A percentile compares a stretch with the other conserved stretches of the same genome.
phyloP scores from a whole-genome alignment of 1,140 invertebrate genomes.

The Drosophila eugracilis region DNA sequence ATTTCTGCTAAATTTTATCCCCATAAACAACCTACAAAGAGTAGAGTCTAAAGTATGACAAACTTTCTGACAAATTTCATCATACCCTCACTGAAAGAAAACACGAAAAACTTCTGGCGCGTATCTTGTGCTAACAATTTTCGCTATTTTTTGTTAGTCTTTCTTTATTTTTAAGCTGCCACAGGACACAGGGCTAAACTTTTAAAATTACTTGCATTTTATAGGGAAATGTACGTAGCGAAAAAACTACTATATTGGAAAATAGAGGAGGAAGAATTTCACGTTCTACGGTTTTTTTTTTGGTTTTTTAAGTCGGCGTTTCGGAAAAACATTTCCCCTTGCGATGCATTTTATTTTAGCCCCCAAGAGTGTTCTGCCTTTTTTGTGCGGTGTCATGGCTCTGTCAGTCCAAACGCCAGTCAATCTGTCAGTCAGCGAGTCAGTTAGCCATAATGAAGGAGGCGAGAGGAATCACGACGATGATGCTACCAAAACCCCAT shows the following conservation, averaged over 20 bases:
- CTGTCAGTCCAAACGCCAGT: conserved; percentile 72
- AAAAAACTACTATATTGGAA: conserved; percentile 47
- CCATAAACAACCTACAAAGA: too few species aligned
- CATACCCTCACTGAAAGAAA: not conserved
- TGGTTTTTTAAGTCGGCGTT: not conserved
- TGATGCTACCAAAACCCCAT: conserved; percentile 32
- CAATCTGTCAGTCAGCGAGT: conserved; percentile 80
- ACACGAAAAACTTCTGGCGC: conserved; percentile 61
- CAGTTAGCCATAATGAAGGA: conserved; percentile 78
- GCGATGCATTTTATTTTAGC: conserved; percentile 41
- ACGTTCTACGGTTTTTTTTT: conserved; percentile 19
- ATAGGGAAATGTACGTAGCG: conserved; percentile 32
- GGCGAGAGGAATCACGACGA: conserved; percentile 52
- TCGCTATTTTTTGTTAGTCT: conserved; percentile 23
- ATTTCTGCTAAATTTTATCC: too few species aligned
- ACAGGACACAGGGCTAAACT: conserved; percentile 60
- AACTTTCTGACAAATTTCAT: conserved; percentile 3
- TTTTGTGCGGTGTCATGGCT: conserved; percentile 70
- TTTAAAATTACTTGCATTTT: conserved; percentile 76
- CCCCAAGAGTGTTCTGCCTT: conserved; percentile 19
- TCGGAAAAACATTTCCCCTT: conserved; percentile 38
- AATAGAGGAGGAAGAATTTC: conserved; percentile 32
- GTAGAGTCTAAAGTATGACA: too few species aligned
- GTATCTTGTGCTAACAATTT: conserved; percentile 75
- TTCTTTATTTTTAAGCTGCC: conserved; percentile 61